A percentile compares a stretch with the other conserved stretches of the same genome.
phyloP scores from a whole-genome alignment of 2,888 invertebrate genomes.

The Oscheius onirici region DNA sequence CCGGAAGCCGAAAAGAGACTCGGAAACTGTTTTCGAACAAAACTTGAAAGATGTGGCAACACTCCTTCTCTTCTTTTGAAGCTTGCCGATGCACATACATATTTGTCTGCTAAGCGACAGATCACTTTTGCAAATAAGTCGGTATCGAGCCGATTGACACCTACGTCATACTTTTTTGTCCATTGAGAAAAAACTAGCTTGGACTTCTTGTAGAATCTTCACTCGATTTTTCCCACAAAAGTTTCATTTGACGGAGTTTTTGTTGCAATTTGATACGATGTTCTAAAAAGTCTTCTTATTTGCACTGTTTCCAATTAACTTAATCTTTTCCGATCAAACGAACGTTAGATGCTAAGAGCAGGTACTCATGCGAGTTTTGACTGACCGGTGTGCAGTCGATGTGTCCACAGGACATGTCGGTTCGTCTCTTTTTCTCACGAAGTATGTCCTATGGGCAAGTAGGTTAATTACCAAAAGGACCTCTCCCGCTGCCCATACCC shows the following conservation, averaged over 20 bases:
- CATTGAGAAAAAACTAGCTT: neutral
- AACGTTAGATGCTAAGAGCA: neutral
- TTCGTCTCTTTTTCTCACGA: neutral
- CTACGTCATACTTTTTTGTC: slow-evolving; percentile 1
- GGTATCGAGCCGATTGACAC: slow-evolving; percentile 24
- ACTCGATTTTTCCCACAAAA: too few species aligned
- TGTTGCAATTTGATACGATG: too few species aligned
- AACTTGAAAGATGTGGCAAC: neutral
- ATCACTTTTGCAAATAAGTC: slow-evolving; percentile 18
- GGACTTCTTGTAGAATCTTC: neutral
- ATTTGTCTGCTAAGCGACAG: slow-evolving; percentile 18
- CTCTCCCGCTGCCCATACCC: neutral
- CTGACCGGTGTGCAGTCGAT: neutral
- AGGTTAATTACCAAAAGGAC: neutral
- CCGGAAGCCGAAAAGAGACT: neutral
- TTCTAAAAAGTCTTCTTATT: too few species aligned
- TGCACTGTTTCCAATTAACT: too few species aligned
- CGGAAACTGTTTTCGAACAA: neutral
- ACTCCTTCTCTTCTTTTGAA: too few species aligned
- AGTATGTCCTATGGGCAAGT: neutral
- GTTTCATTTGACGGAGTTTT: neutral
- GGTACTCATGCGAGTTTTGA: neutral
- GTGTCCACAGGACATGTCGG: neutral
- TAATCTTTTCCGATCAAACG: too few species aligned
- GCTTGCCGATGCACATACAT: neutral